phyloP scores from a whole-genome alignment of 2,113 vertebrate genomes.

The Trematocara marginatum region DNA sequence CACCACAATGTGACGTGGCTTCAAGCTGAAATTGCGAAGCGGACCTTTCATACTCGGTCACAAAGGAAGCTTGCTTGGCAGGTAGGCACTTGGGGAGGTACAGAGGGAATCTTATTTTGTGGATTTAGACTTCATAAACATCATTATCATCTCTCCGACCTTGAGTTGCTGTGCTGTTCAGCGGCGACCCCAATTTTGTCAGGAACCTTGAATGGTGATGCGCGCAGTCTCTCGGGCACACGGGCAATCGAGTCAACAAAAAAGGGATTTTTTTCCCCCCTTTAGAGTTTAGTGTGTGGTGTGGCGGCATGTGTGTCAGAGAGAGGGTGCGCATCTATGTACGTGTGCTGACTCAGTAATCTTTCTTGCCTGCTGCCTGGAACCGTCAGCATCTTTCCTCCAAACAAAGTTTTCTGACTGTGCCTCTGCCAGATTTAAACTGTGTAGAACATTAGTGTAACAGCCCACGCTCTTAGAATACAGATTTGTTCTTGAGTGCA shows the following conservation, averaged over 20 bases:
- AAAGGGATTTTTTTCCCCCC: not conserved
- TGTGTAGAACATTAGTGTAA: slow-evolving; percentile 66
- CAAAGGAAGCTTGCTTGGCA: slow-evolving; percentile 29
- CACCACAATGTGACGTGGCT: slow-evolving; percentile 7
- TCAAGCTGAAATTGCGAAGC: slow-evolving; percentile 30
- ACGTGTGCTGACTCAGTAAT: slow-evolving; percentile 60
- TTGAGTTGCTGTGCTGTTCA: slow-evolving; percentile 30
- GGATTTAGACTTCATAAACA: slow-evolving; percentile 66
- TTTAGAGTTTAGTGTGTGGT: not conserved
- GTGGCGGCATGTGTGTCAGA: not conserved
- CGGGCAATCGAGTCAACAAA: slow-evolving; percentile 39
- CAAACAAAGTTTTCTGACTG: slow-evolving; percentile 58
- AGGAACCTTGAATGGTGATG: slow-evolving; percentile 39
- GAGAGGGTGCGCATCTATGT: not conserved
- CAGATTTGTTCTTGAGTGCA: slow-evolving; percentile 64
- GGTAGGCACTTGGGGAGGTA: slow-evolving; percentile 37
- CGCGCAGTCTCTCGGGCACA: not conserved
- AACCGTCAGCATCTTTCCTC: slow-evolving; percentile 62
- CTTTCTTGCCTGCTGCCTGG: slow-evolving; percentile 19
- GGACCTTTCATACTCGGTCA: slow-evolving; percentile 25
- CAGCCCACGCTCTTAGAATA: slow-evolving; percentile 57
- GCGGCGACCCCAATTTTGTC: slow-evolving; percentile 55
- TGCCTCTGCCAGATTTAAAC: slow-evolving; percentile 61
- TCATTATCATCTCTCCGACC: slow-evolving; percentile 63
- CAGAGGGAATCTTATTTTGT: slow-evolving; percentile 53